phyloP scores from a whole-genome alignment of 2,113 vertebrate genomes.

The Oreochromis aureus region DNA sequence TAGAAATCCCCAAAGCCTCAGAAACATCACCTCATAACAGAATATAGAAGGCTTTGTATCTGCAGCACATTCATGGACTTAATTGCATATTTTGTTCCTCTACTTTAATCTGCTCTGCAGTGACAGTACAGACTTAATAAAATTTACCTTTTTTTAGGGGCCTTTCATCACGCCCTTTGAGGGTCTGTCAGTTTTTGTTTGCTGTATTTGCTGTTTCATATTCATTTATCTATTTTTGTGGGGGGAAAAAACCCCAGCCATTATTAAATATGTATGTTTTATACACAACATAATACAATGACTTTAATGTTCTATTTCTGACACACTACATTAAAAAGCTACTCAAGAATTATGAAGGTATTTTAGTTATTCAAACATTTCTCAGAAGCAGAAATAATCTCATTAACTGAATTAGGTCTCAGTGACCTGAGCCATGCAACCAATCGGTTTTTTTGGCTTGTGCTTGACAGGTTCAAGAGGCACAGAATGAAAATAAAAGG shows the following conservation, averaged over 20 bases:
- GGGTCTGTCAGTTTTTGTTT: neutral
- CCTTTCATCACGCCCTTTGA: neutral
- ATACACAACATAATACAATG: neutral
- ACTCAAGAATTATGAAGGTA: neutral
- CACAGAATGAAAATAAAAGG: neutral
- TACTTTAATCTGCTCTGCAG: neutral
- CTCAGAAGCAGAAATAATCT: neutral
- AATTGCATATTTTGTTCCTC: neutral
- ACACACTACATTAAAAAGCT: neutral
- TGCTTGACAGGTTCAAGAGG: neutral
- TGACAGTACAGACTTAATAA: neutral
- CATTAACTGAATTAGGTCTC: neutral
- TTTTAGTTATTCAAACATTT: neutral
- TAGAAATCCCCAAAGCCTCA: neutral
- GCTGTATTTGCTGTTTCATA: neutral
- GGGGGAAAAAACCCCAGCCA: neutral
- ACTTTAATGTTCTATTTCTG: neutral
- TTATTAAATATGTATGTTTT: neutral
- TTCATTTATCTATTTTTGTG: neutral
- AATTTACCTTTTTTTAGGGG: neutral
- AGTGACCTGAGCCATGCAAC: neutral
- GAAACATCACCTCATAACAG: neutral
- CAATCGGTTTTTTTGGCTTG: neutral
- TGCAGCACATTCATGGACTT: neutral
- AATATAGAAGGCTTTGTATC: neutral